Evolutionary conservation across 2,113 vertebrate genomes (phyloP).

Genomic region (Etia nguti): DNA sequence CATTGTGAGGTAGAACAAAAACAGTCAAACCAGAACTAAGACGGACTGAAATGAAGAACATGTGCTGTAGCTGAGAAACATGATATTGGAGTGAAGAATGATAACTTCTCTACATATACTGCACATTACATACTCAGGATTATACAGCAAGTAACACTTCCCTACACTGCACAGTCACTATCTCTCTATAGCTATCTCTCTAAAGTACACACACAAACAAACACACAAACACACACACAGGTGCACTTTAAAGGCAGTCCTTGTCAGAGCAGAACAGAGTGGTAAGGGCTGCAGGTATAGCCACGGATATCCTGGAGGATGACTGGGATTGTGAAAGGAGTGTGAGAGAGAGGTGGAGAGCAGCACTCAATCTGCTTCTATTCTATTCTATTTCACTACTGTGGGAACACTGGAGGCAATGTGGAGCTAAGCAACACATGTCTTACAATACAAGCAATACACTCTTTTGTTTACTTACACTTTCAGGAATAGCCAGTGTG

Average conservation of each 20-base stretch:
- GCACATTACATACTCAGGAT: background rate
- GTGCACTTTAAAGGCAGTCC: background rate
- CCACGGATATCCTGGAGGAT: slow-evolving; percentile 37
- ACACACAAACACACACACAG: background rate
- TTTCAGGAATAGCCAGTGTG: background rate
- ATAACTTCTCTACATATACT: background rate
- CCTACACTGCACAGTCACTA: background rate
- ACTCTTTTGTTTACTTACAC: background rate
- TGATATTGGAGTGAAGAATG: background rate
- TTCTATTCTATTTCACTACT: slow-evolving; percentile 42
- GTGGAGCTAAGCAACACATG: background rate
- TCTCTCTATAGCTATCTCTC: background rate
- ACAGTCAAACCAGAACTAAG: background rate
- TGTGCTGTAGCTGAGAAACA: background rate
- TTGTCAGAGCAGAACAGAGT: slow-evolving; percentile 11
- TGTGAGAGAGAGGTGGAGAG: slow-evolving; percentile 48
- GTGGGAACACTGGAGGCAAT: slow-evolving; percentile 32
- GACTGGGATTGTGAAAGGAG: slow-evolving; percentile 42
- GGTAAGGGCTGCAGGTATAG: slow-evolving; percentile 37
- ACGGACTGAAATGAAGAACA: background rate
- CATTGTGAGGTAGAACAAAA: background rate
- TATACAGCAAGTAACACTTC: background rate
- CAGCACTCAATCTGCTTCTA: slow-evolving; percentile 57
- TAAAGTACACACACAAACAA: background rate
- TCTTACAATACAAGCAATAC: no score